Percentiles rank a stretch among this genome's conserved stretches.
Evolutionary conservation across 2,888 invertebrate species (phyloP).

Genomic region (Pelosia muscerda): DNA sequence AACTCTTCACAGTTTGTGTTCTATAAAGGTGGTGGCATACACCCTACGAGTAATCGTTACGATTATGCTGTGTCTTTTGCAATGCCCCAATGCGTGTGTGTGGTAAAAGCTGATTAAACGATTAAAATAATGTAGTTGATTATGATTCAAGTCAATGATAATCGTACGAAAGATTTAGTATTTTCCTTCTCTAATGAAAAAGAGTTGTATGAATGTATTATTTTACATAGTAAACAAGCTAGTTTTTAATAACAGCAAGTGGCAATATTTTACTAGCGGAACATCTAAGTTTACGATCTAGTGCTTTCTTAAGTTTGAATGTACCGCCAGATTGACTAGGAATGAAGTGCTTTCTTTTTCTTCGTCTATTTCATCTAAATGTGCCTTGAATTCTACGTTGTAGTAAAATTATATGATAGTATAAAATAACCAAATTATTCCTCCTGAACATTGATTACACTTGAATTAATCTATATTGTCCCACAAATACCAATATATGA

Average conservation of each 20-base stretch:
- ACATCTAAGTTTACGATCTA: neutral
- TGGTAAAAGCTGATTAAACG: too few species aligned
- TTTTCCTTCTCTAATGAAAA: too few species aligned
- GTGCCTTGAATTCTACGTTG: neutral
- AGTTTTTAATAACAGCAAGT: neutral
- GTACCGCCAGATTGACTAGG: neutral
- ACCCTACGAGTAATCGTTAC: too few species aligned
- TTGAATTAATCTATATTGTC: neutral
- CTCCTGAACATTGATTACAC: neutral
- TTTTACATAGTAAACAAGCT: too few species aligned
- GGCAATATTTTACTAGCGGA: neutral
- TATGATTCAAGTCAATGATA: too few species aligned
- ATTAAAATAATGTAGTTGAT: too few species aligned
- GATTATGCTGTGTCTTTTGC: too few species aligned
- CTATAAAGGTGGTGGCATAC: too few species aligned
- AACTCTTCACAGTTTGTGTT: too few species aligned
- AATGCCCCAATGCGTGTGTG: too few species aligned
- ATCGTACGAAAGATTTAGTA: too few species aligned
- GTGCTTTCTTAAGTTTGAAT: neutral
- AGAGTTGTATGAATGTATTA: too few species aligned
- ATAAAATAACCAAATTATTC: neutral
- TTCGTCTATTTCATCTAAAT: neutral
- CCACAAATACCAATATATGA: slow-evolving; percentile 24
- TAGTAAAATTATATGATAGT: neutral
- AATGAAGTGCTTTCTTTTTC: neutral